These are phyloP conservation scores for Apotomis betuletana DNA, from an alignment of 2,888 invertebrate species.

Conservation along the genomic window DNA sequence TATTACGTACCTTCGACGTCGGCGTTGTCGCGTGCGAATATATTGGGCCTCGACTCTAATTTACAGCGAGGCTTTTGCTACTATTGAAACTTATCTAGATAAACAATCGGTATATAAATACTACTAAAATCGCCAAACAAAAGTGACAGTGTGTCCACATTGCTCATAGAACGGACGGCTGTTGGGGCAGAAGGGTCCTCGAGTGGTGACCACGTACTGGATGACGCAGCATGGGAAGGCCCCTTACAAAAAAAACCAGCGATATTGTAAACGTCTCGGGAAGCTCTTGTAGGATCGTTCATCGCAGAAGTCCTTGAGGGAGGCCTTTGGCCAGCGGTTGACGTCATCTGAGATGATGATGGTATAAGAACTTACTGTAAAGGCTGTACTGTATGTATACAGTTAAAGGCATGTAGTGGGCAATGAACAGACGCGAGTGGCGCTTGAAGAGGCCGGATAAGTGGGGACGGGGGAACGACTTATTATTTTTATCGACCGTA, in stretches of 20 bases:
- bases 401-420: conserved; percentile 21
- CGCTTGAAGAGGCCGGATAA: conserved; percentile 40
- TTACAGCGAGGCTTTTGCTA: conserved; percentile 4
- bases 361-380: neutral
- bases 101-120: neutral
- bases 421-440: conserved; percentile 68
- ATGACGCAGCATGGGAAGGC: too few species aligned
- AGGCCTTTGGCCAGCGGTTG: too few species aligned
- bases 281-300: too few species aligned
- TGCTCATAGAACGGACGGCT: too few species aligned
- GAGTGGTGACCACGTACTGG: too few species aligned
- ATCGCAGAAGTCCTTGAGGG: too few species aligned
- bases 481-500: conserved; percentile 82
- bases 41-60: conserved; percentile 39
- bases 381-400: conserved; percentile 6
- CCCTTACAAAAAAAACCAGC: too few species aligned
- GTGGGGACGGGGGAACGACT: conserved; percentile 61
- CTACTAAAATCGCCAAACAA: too few species aligned
- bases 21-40: conserved; percentile 48
- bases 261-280: too few species aligned
- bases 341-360: too few species aligned
- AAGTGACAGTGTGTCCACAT: too few species aligned
- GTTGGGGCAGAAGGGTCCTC: too few species aligned
- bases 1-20: conserved; percentile 49
- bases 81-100: neutral